Evolutionary conservation across 2,113 vertebrate genomes (phyloP), one percentile per base, ranked within the genome.

Genomic region (Protomyctophum bolini): DNA sequence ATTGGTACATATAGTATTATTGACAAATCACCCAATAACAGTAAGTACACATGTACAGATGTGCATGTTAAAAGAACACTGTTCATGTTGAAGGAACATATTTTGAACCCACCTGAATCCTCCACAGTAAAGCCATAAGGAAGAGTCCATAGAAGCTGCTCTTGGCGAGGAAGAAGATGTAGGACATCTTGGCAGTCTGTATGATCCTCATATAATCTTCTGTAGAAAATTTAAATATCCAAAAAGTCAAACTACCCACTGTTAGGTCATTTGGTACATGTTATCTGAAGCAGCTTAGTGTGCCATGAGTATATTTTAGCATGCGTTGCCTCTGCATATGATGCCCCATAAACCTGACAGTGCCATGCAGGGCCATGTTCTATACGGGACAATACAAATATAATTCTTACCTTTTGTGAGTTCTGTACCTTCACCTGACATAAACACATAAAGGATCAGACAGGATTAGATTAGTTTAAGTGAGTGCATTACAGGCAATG

Each of bases 81-180:
- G 33, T 41, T 41, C 33, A 41, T 41, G 1, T 41, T 41, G 33
- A 41, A 41, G 33, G 33, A 41, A 41, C 33, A 41, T 41, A 41
- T 41, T 41, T 41, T 41, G 0, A 41, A 15, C 73, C 8, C 49
- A 92, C 87, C 87, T 86, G 75, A 33, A 84, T 66, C 60, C 54
- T 90, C 83, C 73, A 89, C 58, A 87, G 64, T 77, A 90, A 0
- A 48, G 83, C 7, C 2, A 10, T 11, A 2, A 91, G 70, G 0
- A 91, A 87, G 57, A 72, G 68, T 11, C 84, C 87, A 1, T 89
- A 91, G 72, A 75, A 0, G 63, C 15, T 7, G 80, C 90, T 87
- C 87, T 92, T 92, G 54, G 41, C 3, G 28, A 87, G 80, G 1
- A 91, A 61, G 7, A 83, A 0, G 0, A 0, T 1, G 76, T 91